These are phyloP conservation scores for Petrolisthes cinctipes DNA, from an alignment of 2,888 invertebrate species.

Conservation along the genomic window DNA sequence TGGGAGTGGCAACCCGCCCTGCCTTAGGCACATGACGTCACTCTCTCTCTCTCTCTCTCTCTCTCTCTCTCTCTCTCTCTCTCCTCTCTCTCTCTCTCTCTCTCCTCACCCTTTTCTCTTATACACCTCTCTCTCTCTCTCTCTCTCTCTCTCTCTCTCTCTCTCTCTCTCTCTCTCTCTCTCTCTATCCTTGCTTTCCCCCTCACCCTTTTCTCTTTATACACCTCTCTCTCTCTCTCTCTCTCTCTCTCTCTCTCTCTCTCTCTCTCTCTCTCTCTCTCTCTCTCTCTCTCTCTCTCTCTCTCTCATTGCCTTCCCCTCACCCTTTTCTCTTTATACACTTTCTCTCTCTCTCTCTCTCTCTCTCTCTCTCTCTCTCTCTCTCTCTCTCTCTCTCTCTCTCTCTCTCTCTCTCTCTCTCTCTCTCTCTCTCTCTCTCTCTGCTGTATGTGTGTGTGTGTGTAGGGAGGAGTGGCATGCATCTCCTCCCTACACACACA, in stretches of 20 bases:
- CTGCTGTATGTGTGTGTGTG: not conserved
- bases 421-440: not conserved
- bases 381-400: slow-evolving; percentile 13
- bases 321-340: not conserved
- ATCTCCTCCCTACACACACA: no score
- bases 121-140: not conserved
- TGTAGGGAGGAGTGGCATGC: not conserved
- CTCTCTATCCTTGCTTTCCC: not conserved
- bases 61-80: slow-evolving; percentile 25
- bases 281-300: slow-evolving; percentile 29
- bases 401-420: slow-evolving; percentile 4
- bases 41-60: slow-evolving; percentile 37
- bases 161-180: not conserved
- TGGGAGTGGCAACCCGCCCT: not conserved
- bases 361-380: not conserved
- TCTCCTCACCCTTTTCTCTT: not conserved
- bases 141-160: not conserved
- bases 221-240: not conserved
- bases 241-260: slow-evolving; percentile 7
- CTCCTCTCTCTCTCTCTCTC: not conserved
- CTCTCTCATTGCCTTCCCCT: not conserved
- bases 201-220: not conserved
- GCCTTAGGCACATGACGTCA: not conserved
- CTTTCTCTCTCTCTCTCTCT: not conserved
- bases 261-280: slow-evolving; percentile 26